Percentiles rank a stretch among this genome's conserved stretches.
These are phyloP conservation scores for Danaus chrysippus DNA, from an alignment of 2,888 invertebrate genomes.

Conservation along the genomic window DNA sequence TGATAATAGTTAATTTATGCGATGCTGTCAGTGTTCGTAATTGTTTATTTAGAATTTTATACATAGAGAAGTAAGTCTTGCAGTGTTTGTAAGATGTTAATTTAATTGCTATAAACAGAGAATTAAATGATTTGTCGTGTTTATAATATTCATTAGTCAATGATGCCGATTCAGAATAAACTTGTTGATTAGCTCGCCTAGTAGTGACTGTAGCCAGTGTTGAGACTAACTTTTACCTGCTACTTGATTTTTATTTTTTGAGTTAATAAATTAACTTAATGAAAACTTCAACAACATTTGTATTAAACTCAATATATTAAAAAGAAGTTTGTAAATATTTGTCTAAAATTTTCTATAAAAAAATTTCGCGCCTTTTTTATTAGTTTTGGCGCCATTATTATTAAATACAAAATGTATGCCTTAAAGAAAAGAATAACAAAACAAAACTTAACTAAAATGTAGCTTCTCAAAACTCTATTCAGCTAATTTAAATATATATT, in stretches of 20 bases:
- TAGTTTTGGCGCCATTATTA: too few species aligned
- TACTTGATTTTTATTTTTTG: neutral
- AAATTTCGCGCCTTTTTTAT: too few species aligned
- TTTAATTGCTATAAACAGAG: slow-evolving; percentile 9
- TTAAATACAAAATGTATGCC: too few species aligned
- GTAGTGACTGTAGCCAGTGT: neutral
- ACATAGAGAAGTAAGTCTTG: neutral
- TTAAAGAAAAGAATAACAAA: too few species aligned
- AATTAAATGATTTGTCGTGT: slow-evolving; percentile 15
- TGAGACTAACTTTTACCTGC: too few species aligned
- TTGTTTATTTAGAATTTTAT: neutral
- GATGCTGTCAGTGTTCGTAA: neutral
- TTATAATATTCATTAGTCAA: slow-evolving; percentile 11
- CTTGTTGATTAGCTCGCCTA: neutral
- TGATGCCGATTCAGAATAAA: slow-evolving; percentile 7
- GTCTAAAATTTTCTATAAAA: neutral
- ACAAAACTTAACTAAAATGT: too few species aligned
- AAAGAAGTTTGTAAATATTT: neutral
- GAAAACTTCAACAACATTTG: too few species aligned
- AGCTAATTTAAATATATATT: too few species aligned
- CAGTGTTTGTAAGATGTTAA: neutral
- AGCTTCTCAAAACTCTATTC: too few species aligned
- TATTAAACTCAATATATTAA: neutral
- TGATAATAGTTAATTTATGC: neutral
- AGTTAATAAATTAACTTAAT: neutral